A percentile compares a stretch with the other conserved stretches of the same genome.
These are phyloP conservation scores for Iguana delicatissima DNA, from an alignment of 2,797 vertebrate species.

Conservation along the genomic window DNA sequence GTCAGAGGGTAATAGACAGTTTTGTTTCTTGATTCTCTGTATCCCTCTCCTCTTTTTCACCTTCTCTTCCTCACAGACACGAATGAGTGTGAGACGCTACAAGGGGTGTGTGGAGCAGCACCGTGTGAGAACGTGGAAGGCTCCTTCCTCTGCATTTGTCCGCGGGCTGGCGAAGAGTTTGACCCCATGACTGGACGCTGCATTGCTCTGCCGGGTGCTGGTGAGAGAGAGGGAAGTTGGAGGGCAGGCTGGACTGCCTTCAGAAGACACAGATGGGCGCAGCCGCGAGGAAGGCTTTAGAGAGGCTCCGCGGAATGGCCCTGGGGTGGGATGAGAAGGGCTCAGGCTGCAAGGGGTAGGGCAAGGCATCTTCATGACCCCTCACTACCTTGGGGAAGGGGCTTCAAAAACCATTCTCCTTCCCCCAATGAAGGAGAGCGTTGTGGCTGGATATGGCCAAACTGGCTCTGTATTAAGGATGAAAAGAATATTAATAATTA, in stretches of 20 bases:
- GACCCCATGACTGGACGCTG: constrained; percentile 80
- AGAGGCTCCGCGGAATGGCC: too few relatives aligned
- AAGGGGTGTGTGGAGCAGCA: constrained; percentile 86
- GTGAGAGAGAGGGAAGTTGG: not conserved
- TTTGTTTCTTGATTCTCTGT: not conserved
- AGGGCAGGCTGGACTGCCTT: not conserved
- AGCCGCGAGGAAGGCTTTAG: not conserved
- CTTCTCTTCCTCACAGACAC: constrained; percentile 77
- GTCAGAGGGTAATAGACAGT: not conserved
- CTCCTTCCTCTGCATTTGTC: constrained; percentile 90
- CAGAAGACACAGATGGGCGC: too few relatives aligned
- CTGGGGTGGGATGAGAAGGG: not conserved
- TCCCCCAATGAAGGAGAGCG: too few relatives aligned
- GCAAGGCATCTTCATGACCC: not conserved
- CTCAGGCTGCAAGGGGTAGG: not conserved
- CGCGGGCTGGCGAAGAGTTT: constrained; percentile 82
- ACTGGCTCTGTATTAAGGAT: not conserved
- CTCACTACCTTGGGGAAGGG: not conserved
- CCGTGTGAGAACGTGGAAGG: constrained; percentile 88
- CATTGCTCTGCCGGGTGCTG: constrained; percentile 64
- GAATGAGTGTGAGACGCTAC: constrained; percentile 87
- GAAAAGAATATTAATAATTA: too few relatives aligned
- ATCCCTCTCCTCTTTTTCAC: not conserved
- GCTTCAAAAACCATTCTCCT: not conserved
- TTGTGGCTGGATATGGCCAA: not conserved